Conservation (phyloP, 2,797 vertebrate species). For the Zenarchopterus dispar region DNA sequence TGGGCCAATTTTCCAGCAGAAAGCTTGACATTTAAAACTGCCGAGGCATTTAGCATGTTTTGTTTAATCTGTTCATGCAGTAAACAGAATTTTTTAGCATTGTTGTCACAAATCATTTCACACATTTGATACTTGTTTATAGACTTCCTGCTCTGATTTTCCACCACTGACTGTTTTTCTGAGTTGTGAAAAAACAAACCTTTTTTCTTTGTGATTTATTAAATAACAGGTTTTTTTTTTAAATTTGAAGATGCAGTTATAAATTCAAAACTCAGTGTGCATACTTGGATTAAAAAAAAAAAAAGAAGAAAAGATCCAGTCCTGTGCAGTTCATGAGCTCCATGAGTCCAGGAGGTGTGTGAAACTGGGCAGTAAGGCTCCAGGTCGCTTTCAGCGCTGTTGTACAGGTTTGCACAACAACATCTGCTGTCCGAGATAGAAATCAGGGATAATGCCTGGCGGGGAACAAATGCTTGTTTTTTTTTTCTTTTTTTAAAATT, state of each 20-base stretch:
- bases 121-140: conserved; percentile 13
- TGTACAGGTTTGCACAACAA: conserved; percentile 54
- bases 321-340: too few species aligned
- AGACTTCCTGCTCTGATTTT: conserved; percentile 15
- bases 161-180: conserved; percentile 6
- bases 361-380: conserved; percentile 15
- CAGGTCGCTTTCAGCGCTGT: conserved; percentile 45
- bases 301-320: neutral
- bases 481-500: neutral
- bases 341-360: conserved; percentile 3
- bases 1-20: neutral
- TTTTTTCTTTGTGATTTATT: neutral
- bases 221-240: conserved; percentile 3
- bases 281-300: neutral
- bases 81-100: conserved; percentile 3
- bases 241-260: too few species aligned
- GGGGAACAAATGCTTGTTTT: conserved; percentile 44
- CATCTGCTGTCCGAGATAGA: conserved; percentile 52
- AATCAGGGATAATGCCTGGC: conserved; percentile 39
- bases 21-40: neutral
- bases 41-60: too few species aligned
- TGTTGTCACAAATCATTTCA: neutral
- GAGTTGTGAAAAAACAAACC: conserved; percentile 4
- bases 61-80: too few species aligned
- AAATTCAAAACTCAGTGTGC: too few species aligned